Base-by-base conservation (phyloP, 2,797 vertebrate genomes). In the Dryobates pubescens region DNA sequence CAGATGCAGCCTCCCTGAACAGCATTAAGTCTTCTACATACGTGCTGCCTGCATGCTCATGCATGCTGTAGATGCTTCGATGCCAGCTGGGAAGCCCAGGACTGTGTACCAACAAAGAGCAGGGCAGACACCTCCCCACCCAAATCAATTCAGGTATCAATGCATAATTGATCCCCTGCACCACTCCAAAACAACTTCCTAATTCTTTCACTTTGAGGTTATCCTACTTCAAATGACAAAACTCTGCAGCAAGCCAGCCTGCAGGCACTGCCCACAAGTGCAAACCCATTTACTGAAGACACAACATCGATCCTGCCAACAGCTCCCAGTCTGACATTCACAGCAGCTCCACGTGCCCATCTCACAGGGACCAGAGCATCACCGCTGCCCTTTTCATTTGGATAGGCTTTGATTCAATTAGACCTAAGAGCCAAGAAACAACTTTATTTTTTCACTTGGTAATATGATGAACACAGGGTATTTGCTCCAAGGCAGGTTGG, bases 21-120 rank as follows among this genome's bases (percentile, higher is more conserved):
- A 51, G 49, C 49, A 51, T 23, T 23, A 11, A 51, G 49, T 51
- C 49, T 24, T 7, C 23, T 51, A 13, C 23, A 24, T 24, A 51
- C 13, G 23, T 13, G 49, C 49, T 51, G 49, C 49, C 49, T 24
- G 49, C 15, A n/a, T 0, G 2, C 30, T 6, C 8, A 2, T 2
- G 18, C 15, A 6, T 3, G 12, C 29, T 2, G 5, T 2, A 9
- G 41, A 23, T 15, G 32, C 43, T 65, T 8, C 8, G 5, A 0
- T 5, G 38, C 16, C 53, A 43, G 5, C 61, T 6, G 62, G 45
- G 72, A 67, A 64, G 26, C 27, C 2, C 61, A 8, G 51, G 24
- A 8, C 5, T 2, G 3, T 0, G 34, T 1, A 7, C 3, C 2
- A 2, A 6, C 3, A 1, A 1, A 13, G 24, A 56, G 72, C 41